A percentile compares a stretch with the other conserved stretches of the same genome.
These are phyloP conservation scores for Philonicus albiceps DNA, from an alignment of 2,888 invertebrate genomes.

Conservation along the genomic window DNA sequence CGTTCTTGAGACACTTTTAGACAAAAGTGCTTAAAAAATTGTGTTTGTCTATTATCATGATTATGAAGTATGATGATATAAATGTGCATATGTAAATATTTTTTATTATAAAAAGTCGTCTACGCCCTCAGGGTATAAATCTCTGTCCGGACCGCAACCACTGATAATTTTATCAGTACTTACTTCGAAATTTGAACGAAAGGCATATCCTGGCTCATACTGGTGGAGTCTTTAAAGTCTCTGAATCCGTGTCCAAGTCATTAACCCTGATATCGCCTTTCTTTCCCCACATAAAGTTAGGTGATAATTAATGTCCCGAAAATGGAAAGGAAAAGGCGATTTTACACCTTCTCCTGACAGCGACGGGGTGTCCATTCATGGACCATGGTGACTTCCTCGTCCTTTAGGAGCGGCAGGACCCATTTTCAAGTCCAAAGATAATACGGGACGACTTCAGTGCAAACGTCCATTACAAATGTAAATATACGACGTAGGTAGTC, in stretches of 20 bases:
- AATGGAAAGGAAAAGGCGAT: background rate
- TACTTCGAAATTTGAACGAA: background rate
- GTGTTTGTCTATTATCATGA: background rate
- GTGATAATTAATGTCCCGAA: constrained; percentile 13
- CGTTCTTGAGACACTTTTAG: background rate
- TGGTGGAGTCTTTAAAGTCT: background rate
- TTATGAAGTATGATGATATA: too few relatives aligned
- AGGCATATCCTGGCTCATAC: background rate
- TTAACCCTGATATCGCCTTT: background rate
- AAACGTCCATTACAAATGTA: constrained; percentile 25
- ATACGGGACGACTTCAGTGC: background rate
- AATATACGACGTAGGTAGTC: background rate
- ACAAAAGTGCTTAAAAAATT: background rate
- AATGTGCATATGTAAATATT: background rate
- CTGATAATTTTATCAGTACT: background rate
- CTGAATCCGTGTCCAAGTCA: background rate
- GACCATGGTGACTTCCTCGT: too few relatives aligned
- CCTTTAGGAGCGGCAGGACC: background rate
- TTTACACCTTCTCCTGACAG: background rate
- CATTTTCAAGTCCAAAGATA: constrained; percentile 11
- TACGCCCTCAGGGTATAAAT: background rate
- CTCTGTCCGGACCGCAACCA: background rate
- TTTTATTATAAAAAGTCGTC: background rate
- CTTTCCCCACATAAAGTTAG: constrained; percentile 12
- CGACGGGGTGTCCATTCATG: background rate